phyloP scores from a whole-genome alignment of 2,888 invertebrate genomes.

The Catocala nupta region DNA sequence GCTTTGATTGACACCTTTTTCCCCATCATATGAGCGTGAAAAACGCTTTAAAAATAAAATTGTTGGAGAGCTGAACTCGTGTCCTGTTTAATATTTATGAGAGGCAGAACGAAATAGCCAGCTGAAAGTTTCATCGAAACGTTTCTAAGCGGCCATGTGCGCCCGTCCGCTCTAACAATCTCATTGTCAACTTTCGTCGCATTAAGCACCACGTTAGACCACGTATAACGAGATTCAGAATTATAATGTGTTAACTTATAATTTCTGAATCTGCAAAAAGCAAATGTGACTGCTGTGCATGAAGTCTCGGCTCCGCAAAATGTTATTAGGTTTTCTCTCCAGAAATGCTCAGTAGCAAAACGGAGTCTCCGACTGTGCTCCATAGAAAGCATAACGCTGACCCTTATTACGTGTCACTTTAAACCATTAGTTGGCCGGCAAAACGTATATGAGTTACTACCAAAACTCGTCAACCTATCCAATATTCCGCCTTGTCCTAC shows the following conservation, averaged over 20 bases:
- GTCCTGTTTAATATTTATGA: conserved; percentile 73
- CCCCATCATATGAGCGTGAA: conserved; percentile 49
- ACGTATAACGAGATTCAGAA: conserved; percentile 23
- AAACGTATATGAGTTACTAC: too few species aligned
- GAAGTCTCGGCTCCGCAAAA: too few species aligned
- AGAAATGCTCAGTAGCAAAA: too few species aligned
- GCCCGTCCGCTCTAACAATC: conserved; percentile 52
- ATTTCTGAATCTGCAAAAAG: not conserved
- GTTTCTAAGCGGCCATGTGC: conserved; percentile 58
- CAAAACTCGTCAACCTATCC: too few species aligned
- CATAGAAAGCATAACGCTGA: too few species aligned
- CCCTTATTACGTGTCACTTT: too few species aligned
- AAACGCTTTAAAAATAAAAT: conserved; percentile 64
- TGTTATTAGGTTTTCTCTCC: too few species aligned
- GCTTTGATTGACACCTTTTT: conserved; percentile 45
- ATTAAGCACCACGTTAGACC: conserved; percentile 39
- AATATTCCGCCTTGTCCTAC: too few species aligned
- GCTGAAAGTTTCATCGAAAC: conserved; percentile 66
- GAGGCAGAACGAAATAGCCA: conserved; percentile 58
- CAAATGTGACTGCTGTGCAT: too few species aligned
- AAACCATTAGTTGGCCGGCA: too few species aligned
- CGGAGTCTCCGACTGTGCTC: too few species aligned
- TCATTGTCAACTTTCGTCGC: conserved; percentile 62
- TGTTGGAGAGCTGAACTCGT: conserved; percentile 57
- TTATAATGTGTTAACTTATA: conserved; percentile 14